Evolutionary conservation across 2,797 vertebrate species (phyloP), one percentile per base, ranked within the genome.

Genomic region (Selene dorsalis): DNA sequence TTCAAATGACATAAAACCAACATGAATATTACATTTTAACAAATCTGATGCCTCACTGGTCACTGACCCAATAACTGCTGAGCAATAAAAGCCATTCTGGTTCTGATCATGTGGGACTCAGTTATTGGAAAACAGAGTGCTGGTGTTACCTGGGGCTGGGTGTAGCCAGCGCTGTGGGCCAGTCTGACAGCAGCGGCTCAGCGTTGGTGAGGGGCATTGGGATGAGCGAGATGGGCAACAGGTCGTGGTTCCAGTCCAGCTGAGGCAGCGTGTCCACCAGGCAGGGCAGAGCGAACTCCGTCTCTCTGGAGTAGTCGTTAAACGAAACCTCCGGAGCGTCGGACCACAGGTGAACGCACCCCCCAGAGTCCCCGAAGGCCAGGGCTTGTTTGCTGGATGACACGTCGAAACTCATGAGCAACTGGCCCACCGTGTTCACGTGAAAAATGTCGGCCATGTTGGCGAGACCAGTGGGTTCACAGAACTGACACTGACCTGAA

Each of bases 401-500:
- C 45, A 99, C 97, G 0, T 98, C 97, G 41, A 99, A 99, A 32
- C 97, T 97, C 97, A 99, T 98, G 61, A 99, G 94, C 83, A 98
- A 71, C 79, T 98, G 97, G n/a, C 98, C 97, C 43, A 97, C 97
- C 0, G 97, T 98, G 93, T 97, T 97, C 24, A 99, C 96, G 16
- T 99, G 98, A 82, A 99, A 98, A 86, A 99, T 94, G 77, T 99
- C 98, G 0, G 97, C 98, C 4, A 98, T 87, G 61, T 94, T 99
- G 84, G 98, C 98, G 3, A 99, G 94, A 77, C 98, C 98, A 0
- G 96, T 99, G 87, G 98, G 98, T 88, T 99, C 98, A 0, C 98
- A 99, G 93, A 99, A 99, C 94, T 99, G 98, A 87, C 97, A 99
- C 76, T 99, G 97, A 77, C 98, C 98, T 99, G 82, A 77, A 30